These are phyloP conservation scores for Cyprinella venusta DNA, from an alignment of 2,797 vertebrate genomes.

Conservation along the genomic window DNA sequence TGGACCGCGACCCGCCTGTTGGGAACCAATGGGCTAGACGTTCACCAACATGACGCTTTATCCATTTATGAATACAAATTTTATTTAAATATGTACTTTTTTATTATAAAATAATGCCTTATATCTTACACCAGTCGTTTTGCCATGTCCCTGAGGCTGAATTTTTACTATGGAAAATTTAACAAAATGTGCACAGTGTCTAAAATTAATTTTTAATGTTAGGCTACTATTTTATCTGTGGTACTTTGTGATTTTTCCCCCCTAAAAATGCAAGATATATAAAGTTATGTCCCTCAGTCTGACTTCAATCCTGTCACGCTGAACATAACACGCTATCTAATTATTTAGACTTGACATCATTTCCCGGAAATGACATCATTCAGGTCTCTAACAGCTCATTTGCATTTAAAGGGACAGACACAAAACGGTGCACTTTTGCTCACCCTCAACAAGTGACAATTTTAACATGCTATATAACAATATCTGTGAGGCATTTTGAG, in stretches of 20 bases:
- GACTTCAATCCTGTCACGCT: neutral
- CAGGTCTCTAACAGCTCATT: neutral
- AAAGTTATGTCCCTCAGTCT: neutral
- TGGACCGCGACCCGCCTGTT: too few species aligned
- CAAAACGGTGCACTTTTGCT: too few species aligned
- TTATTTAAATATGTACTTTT: neutral
- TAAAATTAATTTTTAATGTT: neutral
- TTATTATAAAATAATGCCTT: neutral
- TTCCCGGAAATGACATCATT: neutral
- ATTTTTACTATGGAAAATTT: neutral
- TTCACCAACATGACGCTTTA: too few species aligned
- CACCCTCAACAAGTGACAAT: too few species aligned
- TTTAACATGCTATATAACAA: too few species aligned
- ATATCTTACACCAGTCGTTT: neutral
- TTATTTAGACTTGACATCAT: neutral
- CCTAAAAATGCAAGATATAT: too few species aligned
- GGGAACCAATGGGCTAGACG: too few species aligned
- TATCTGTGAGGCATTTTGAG: too few species aligned
- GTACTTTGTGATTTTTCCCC: neutral
- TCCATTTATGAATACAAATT: neutral
- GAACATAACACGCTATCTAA: neutral
- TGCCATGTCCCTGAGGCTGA: neutral
- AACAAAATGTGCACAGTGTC: neutral
- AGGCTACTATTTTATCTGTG: neutral
- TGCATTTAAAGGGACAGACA: too few species aligned